Evolutionary conservation across 2,113 vertebrate species (phyloP).

Genomic region (Halichoeres trimaculatus): DNA sequence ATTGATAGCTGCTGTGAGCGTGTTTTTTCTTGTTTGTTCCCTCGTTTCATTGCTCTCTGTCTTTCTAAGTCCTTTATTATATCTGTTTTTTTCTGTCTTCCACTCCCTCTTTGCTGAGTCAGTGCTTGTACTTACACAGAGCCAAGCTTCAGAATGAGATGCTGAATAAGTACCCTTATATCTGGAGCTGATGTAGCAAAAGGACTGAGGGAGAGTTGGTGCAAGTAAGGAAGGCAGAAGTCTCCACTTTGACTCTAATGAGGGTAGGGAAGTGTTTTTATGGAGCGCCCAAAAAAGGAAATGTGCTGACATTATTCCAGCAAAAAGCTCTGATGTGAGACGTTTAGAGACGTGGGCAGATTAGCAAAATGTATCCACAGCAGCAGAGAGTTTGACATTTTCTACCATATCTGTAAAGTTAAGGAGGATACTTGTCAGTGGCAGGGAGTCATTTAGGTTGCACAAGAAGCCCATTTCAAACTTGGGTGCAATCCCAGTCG

Average conservation of each 20-base stretch:
- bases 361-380: slow-evolving; percentile 15
- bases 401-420: slow-evolving; percentile 7
- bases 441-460: slow-evolving; percentile 6
- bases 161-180: slow-evolving; percentile 57
- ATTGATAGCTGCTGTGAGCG: not conserved
- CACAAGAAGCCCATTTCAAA: slow-evolving; percentile 8
- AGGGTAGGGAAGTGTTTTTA: slow-evolving; percentile 28
- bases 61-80: slow-evolving; percentile 18
- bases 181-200: slow-evolving; percentile 56
- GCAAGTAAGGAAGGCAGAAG: slow-evolving; percentile 23
- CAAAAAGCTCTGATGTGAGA: not conserved
- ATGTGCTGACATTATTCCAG: slow-evolving; percentile 26
- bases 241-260: slow-evolving; percentile 33
- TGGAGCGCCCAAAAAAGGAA: slow-evolving; percentile 4
- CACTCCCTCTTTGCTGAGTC: slow-evolving; percentile 53
- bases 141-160: slow-evolving; percentile 41
- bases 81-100: not conserved
- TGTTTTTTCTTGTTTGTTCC: slow-evolving; percentile 32
- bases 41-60: slow-evolving; percentile 10
- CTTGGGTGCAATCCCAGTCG: too few relatives aligned
- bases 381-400: slow-evolving; percentile 10
- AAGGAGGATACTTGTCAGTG: slow-evolving; percentile 1
- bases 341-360: slow-evolving; percentile 14
- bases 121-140: slow-evolving; percentile 41
- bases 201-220: slow-evolving; percentile 24